phyloP scores from a whole-genome alignment of 2,888 invertebrate species.

The Imbricaverruca yamaguchii region DNA sequence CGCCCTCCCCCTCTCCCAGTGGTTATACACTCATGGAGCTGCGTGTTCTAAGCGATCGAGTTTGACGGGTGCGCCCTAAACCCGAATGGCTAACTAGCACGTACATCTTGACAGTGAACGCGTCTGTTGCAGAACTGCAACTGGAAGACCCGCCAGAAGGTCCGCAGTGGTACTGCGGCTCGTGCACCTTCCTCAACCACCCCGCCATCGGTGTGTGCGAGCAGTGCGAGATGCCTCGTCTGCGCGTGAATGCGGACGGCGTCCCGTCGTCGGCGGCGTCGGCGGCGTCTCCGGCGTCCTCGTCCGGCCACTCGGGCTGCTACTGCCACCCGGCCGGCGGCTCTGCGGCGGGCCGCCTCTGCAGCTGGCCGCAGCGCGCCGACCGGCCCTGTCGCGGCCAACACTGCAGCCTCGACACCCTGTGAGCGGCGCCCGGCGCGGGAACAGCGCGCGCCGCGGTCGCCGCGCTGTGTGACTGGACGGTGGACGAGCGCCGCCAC shows the following conservation, averaged over 20 bases:
- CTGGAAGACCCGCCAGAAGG: slow-evolving; percentile 33
- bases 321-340: not conserved
- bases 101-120: too few relatives aligned
- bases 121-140: not conserved
- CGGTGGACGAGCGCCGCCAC: too few relatives aligned
- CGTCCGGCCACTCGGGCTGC: not conserved
- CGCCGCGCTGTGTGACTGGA: not conserved
- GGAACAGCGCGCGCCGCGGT: not conserved
- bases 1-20: too few relatives aligned
- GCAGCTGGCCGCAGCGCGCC: not conserved
- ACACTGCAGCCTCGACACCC: too few relatives aligned
- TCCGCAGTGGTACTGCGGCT: slow-evolving; percentile 67
- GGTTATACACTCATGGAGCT: too few relatives aligned
- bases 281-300: not conserved
- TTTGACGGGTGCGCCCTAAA: too few relatives aligned
- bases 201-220: slow-evolving; percentile 84
- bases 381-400: not conserved
- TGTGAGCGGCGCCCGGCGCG: too few relatives aligned
- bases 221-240: slow-evolving; percentile 84
- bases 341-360: not conserved
- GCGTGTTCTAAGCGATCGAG: too few relatives aligned
- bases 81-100: too few relatives aligned
- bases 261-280: not conserved
- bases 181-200: slow-evolving; percentile 92
- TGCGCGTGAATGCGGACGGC: slow-evolving; percentile 60